These are phyloP conservation scores for Thera obeliscata DNA, from an alignment of 2,888 invertebrate genomes.

Conservation along the genomic window DNA sequence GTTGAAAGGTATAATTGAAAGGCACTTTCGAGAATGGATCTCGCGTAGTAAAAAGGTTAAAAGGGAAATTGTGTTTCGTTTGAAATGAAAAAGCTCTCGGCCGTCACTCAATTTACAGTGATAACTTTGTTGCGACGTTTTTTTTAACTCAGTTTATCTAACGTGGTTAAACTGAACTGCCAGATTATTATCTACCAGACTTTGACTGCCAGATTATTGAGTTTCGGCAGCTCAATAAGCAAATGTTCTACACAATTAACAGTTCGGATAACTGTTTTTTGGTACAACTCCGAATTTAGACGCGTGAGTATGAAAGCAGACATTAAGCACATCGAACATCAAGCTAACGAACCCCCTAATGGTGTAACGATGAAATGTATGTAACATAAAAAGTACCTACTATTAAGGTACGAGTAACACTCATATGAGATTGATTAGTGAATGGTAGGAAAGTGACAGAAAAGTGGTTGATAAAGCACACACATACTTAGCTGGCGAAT, in stretches of 20 bases:
- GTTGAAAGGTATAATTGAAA: too few relatives aligned
- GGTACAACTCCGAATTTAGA: not conserved
- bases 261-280: not conserved
- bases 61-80: not conserved
- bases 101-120: not conserved
- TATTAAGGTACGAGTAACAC: not conserved
- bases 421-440: slow-evolving; percentile 4
- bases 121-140: not conserved
- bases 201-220: slow-evolving; percentile 9
- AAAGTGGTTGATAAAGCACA: slow-evolving; percentile 20
- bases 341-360: not conserved
- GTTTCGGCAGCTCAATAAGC: slow-evolving; percentile 9
- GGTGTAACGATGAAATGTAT: not conserved
- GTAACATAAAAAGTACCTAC: not conserved
- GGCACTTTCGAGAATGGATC: too few relatives aligned
- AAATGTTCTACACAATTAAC: slow-evolving; percentile 2
- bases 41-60: too few relatives aligned
- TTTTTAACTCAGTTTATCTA: not conserved
- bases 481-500: not conserved
- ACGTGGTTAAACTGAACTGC: not conserved
- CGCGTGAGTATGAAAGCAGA: not conserved
- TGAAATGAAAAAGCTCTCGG: not conserved
- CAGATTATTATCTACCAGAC: slow-evolving; percentile 11
- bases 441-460: slow-evolving; percentile 19
- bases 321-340: not conserved